A percentile compares a stretch with the other conserved stretches of the same genome.
phyloP scores from a whole-genome alignment of 2,797 vertebrate genomes.

The Prionace glauca region DNA sequence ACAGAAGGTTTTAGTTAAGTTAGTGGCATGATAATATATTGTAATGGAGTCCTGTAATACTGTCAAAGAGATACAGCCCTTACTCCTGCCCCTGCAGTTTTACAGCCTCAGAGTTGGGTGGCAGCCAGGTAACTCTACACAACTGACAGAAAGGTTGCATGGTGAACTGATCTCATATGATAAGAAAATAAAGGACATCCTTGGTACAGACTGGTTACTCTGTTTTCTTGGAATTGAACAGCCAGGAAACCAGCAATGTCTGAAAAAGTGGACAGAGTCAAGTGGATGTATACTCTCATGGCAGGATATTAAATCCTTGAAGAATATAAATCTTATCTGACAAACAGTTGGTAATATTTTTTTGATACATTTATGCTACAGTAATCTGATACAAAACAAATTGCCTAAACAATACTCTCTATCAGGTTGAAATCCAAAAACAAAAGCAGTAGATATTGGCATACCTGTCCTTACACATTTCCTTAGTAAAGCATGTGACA shows the following conservation, averaged over 20 bases:
- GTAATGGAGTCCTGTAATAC: background rate
- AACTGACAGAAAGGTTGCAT: background rate
- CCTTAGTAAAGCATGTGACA: background rate
- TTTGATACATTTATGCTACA: background rate
- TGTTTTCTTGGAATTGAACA: background rate
- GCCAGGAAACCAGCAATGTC: background rate
- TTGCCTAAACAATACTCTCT: background rate
- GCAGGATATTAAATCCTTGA: background rate
- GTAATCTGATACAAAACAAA: background rate
- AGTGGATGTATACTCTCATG: background rate
- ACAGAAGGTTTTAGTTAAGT: background rate
- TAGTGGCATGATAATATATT: background rate
- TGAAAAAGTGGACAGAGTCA: background rate
- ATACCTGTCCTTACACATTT: background rate
- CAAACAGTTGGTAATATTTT: background rate
- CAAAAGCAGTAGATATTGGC: background rate
- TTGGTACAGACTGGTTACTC: background rate
- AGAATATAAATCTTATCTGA: background rate
- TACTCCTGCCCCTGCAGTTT: background rate
- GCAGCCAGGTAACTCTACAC: background rate
- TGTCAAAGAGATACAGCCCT: background rate
- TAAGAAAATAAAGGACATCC: background rate
- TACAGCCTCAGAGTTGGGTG: background rate
- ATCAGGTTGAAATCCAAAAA: background rate
- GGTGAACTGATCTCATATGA: background rate